Base-by-base conservation (phyloP, 2,888 invertebrate species). In the Altica lythri region DNA sequence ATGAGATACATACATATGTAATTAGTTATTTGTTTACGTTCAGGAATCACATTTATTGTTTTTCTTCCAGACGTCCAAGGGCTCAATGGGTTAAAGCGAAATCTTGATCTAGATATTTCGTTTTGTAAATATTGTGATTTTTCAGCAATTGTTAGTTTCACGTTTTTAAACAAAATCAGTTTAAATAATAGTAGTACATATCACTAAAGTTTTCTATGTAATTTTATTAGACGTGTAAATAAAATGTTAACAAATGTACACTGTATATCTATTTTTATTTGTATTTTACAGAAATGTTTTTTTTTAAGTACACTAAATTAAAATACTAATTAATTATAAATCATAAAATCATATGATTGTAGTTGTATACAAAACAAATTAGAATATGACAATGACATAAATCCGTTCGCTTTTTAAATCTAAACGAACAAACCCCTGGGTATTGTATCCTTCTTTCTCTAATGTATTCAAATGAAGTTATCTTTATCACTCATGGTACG, bases 51-150 rank as follows among this genome's bases (percentile, higher is more conserved):
- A n/a, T n/a, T n/a, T n/a, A n/a, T n/a, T n/a, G n/a, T 25, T 4
- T 47, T 49, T 40, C 56, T 57, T 61, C 53, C 56, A 65, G 65
- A 65, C 65, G 12, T 65, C 65, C 37, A 65, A 57, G 54, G 65
- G 63, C 42, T 56, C 57, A 30, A 65, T 65, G 65, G 59, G 57
- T 35, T 59, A 50, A 29, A 22, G 9, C 10, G 35, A 43, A 19
- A n/a, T 18, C 16, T 32, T 12, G 38, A 16, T 37, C 43, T 35
- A 38, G 37, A n/a, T n/a, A n/a, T n/a, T n/a, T n/a, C 29, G 17
- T 42, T 40, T 46, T 55, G 55, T 55, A 50, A 50, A 55, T 55
- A 49, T 49, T 47, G 25, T 45, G 30, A 38, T 38, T 50, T 35
- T 16, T 22, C 37, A 48, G 10, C 17, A 40, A 18, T 1, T 34